These are phyloP conservation scores for Lutraria lutraria DNA, from an alignment of 2,888 invertebrate species.

Conservation along the genomic window DNA sequence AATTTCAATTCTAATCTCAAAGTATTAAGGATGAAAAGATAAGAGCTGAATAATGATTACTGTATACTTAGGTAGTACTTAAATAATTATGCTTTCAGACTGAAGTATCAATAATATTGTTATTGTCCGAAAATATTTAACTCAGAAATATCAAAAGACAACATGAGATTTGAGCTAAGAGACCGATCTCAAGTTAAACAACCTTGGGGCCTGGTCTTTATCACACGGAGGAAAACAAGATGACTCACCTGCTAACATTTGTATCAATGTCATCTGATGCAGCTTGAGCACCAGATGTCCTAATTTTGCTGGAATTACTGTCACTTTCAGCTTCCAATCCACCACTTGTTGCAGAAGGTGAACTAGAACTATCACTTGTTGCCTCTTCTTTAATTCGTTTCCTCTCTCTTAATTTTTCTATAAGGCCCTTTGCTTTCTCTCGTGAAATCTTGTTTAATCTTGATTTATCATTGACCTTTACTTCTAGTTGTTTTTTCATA, in stretches of 20 bases:
- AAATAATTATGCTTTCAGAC: no score
- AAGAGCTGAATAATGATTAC: no score
- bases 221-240: no score
- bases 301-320: not conserved
- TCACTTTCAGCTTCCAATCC: slow-evolving; percentile 14
- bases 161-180: no score
- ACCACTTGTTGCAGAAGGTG: slow-evolving; percentile 20
- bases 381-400: slow-evolving; percentile 47
- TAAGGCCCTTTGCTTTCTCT: slow-evolving; percentile 57
- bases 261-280: slow-evolving; percentile 36
- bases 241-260: slow-evolving; percentile 45
- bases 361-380: slow-evolving; percentile 1
- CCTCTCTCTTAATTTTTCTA: slow-evolving; percentile 65
- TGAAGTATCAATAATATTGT: no score
- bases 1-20: no score
- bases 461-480: slow-evolving; percentile 42
- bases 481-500: slow-evolving; percentile 47
- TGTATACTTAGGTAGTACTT: no score
- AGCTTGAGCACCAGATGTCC: not conserved
- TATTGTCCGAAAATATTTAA: no score
- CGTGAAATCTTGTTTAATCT: slow-evolving; percentile 8
- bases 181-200: no score
- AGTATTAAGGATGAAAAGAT: no score
- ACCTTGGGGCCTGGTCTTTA: no score
- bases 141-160: no score